Conservation (phyloP, 92 coral and sea anemone genomes). For the Palythoa grandis region DNA sequence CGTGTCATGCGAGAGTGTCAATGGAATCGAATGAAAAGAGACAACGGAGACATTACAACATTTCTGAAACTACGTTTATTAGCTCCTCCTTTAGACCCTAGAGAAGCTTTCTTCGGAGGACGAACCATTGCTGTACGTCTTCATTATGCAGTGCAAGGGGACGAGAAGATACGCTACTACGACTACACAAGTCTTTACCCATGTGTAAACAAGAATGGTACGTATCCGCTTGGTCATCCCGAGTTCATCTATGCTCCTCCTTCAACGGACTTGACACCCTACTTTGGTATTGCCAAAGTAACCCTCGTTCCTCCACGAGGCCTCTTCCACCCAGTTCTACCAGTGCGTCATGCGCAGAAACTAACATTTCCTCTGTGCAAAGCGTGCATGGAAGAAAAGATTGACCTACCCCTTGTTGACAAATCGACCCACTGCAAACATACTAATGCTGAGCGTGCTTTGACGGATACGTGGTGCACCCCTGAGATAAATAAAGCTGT, state of each 20-base stretch:
- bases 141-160: neutral
- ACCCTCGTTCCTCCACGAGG: neutral
- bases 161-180: neutral
- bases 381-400: neutral
- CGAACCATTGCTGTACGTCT: neutral
- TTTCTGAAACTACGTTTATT: no score
- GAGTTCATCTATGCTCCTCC: neutral
- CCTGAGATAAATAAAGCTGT: conserved; percentile 17
- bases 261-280: neutral
- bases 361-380: neutral
- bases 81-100: neutral
- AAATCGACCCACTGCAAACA: neutral
- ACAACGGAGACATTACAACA: neutral
- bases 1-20: neutral
- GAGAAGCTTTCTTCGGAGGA: neutral
- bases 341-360: neutral
- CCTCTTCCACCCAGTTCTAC: neutral
- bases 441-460: neutral
- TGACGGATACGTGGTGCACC: conserved; percentile 36
- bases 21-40: neutral
- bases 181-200: neutral
- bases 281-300: neutral
- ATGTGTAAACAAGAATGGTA: neutral
- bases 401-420: neutral
- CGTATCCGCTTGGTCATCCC: neutral